A percentile compares a stretch with the other conserved stretches of the same genome.
Evolutionary conservation across 2,888 invertebrate species (phyloP).

Genomic region (Disparrhopalites patrizii): DNA sequence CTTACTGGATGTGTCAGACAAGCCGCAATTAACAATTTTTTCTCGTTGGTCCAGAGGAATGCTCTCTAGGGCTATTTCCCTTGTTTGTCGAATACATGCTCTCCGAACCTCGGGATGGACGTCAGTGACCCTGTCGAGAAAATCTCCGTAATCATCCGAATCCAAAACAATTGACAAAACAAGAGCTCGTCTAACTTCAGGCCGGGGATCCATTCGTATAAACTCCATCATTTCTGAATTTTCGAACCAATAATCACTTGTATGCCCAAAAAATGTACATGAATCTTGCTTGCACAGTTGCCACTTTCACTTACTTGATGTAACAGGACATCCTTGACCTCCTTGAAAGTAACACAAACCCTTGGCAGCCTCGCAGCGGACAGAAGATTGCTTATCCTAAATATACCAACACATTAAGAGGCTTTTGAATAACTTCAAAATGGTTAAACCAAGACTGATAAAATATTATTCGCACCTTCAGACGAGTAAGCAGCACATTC

Average conservation of each 20-base stretch:
- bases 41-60: slow-evolving; percentile 10
- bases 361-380: slow-evolving; percentile 25
- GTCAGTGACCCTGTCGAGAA: slow-evolving; percentile 21
- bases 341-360: slow-evolving; percentile 25
- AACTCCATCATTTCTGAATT: slow-evolving; percentile 29
- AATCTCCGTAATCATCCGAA: slow-evolving; percentile 23
- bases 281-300: too few species aligned
- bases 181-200: slow-evolving; percentile 22
- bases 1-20: slow-evolving; percentile 22
- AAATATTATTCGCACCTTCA: slow-evolving; percentile 21
- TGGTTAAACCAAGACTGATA: too few species aligned
- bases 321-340: slow-evolving; percentile 23
- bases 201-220: slow-evolving; percentile 24
- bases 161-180: slow-evolving; percentile 23
- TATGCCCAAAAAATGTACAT: too few species aligned
- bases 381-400: slow-evolving; percentile 18
- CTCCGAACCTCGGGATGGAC: slow-evolving; percentile 25
- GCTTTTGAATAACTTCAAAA: too few species aligned
- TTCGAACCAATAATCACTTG: not conserved
- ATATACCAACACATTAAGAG: not conserved
- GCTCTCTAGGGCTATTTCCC: slow-evolving; percentile 13
- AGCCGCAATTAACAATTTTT: slow-evolving; percentile 24
- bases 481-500: slow-evolving; percentile 2
- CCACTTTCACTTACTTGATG: slow-evolving; percentile 15
- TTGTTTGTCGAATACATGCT: slow-evolving; percentile 24